Base-by-base conservation (phyloP, 2,888 invertebrate species). In the Pseudanteris insignis region DNA sequence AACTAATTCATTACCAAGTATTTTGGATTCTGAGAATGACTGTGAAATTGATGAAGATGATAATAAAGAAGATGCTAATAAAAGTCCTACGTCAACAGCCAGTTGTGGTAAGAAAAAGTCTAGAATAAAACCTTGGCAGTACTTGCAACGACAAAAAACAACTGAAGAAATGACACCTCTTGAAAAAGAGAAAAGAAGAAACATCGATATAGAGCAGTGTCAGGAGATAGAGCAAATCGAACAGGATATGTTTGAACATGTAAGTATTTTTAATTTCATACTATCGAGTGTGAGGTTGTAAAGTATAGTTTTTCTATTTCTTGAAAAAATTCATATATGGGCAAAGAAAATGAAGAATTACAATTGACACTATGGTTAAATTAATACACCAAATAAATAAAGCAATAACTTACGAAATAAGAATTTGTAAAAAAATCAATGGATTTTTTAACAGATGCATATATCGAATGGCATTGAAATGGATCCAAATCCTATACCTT, bases 1-100 rank as follows among this genome's bases (percentile, higher is more conserved):
- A 79, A 91, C 92, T 38, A 91, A 88, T 73, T 92, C 92, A 51
- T 79, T 92, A 72, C 92, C 92, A 0, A 92, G 91, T 74, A 91
- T 92, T 71, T 81, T 92, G 70, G 91, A 91, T 72, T 89, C 89
- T 0, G 90, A 90, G 60, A 86, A 86, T 29, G 89, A 89, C 64
- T 83, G 82, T 54, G 81, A 82, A 12, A 59, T 68, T 11, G 81
- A 80, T 11, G 63, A 80, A 9, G 64, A 69, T 5, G 81, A 81
- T 10, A 82, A 67, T 75, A 83, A 83, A 34, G 83, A 83, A 34
- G 81, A 81, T 46, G 82, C 83, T 12, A 85, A 86, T 30, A 88
- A 86, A 81, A 89, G 87, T 70, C 88, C 88, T 0, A 86, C 86
- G 3, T 88, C 88, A 36, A 86, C 86, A 1, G 77, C 75, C 1